phyloP scores from a whole-genome alignment of 2,113 vertebrate genomes.

The Catharus fuscescens region DNA sequence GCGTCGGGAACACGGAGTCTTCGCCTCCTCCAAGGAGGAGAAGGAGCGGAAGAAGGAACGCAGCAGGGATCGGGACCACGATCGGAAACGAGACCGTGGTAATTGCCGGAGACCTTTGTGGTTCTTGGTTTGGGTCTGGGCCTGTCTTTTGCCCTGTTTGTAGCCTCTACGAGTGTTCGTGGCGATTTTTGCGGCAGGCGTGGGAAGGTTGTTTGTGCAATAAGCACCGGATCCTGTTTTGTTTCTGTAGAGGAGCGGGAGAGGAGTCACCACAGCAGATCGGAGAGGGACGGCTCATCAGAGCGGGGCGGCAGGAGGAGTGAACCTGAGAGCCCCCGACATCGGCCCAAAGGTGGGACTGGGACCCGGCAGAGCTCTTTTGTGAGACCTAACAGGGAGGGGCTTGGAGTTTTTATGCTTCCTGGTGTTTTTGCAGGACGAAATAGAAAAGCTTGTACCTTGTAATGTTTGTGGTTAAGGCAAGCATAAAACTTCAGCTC shows the following conservation, averaged over 20 bases:
- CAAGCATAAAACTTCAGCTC: neutral
- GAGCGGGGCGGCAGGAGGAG: conserved; percentile 85
- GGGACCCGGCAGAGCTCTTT: accelerated
- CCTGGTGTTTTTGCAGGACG: neutral
- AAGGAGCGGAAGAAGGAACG: conserved; percentile 81
- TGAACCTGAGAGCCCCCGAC: conserved; percentile 87
- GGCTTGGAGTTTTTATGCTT: neutral
- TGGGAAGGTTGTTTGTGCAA: neutral
- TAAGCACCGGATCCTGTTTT: neutral
- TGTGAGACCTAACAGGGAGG: neutral
- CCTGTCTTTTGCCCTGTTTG: neutral
- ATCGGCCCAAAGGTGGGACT: conserved; percentile 85
- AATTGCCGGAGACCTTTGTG: neutral
- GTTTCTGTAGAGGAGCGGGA: conserved; percentile 83
- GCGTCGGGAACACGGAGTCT: conserved; percentile 91
- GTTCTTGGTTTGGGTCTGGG: neutral
- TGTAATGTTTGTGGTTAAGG: neutral
- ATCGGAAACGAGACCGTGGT: conserved; percentile 82
- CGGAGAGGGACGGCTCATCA: conserved; percentile 81
- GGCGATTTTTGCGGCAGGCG: neutral
- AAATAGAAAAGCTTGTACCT: neutral
- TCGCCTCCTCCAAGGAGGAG: conserved; percentile 94
- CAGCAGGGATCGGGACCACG: conserved; percentile 76
- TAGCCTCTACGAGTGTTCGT: neutral
- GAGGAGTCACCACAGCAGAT: conserved; percentile 78